Base-by-base conservation (phyloP, 2,113 vertebrate genomes). In the Toxotes chatareus region DNA sequence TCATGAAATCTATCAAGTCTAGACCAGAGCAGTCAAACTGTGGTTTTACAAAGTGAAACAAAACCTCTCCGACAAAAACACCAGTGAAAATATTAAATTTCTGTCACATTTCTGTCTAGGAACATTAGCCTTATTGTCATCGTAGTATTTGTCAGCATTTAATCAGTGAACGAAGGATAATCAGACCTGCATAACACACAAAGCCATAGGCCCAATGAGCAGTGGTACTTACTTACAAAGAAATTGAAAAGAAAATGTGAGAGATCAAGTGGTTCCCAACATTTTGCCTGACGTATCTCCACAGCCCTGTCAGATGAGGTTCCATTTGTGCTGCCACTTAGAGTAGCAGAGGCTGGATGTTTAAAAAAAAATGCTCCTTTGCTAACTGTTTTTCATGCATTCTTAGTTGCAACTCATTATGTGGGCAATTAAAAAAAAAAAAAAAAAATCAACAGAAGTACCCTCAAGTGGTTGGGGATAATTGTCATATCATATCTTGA, bases 1-100 rank as follows among this genome's bases (percentile, higher is more conserved):
- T 66, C 13, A 19, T 47, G 27, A 67, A 77, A 62, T 72, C 46
- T 12, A 78, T 81, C 55, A 71, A 34, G 61, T 72, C 78, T n/a
- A 63, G 63, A 68, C 42, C 55, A 46, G 23, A 77, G 42, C n/a
- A 55, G 46, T 47, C 66, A 72, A 73, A 71, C 7, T 1, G 76
- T 11, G 56, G 64, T 72, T 72, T 67, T 19, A 42, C 11, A 31
- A 19, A 44, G 49, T 40, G 55, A 78, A 47, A 65, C 12, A 21
- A 49, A 77, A 73, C 34, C 62, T 53, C 75, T 57, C 51, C 17
- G 27, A 32, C 42, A 49, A 53, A 55, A 72, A 65, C 64, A 51
- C 31, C 16, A 34, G 11, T 36, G 12, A 47, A 27, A 46, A 42
- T 8, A 23, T 49, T 12, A 4, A 10, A 4, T n/a, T n/a, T 53